Percentiles rank a stretch among this genome's conserved stretches.
phyloP scores from a whole-genome alignment of 2,888 invertebrate genomes.

The Amphipyra tragopoginis region DNA sequence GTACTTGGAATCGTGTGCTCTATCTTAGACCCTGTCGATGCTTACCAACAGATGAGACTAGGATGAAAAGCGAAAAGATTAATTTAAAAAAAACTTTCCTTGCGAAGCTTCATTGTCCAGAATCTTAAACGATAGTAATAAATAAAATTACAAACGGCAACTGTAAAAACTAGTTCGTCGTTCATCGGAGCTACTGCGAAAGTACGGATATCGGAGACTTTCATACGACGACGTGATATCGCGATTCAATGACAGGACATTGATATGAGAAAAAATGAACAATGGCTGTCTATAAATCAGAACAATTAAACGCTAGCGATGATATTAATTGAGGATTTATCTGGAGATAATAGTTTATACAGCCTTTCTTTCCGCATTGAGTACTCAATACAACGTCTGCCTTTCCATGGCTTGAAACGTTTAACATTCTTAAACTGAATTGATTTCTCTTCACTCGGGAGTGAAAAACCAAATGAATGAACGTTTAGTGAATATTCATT shows the following conservation, averaged over 20 bases:
- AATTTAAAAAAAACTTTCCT: constrained; percentile 6
- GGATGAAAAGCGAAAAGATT: too few species aligned
- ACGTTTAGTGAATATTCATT: too few species aligned
- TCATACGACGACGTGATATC: constrained; percentile 13
- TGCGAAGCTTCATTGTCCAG: constrained; percentile 16
- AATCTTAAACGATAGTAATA: constrained; percentile 24
- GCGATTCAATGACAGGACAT: constrained; percentile 25
- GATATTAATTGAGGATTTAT: neutral
- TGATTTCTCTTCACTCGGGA: too few species aligned
- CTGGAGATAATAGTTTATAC: constrained; percentile 5
- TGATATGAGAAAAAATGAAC: constrained; percentile 25
- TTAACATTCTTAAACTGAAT: too few species aligned
- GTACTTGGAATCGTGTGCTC: too few species aligned
- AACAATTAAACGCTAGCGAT: constrained; percentile 11
- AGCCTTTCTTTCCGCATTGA: neutral
- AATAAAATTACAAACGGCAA: constrained; percentile 13
- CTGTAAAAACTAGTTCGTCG: constrained; percentile 29
- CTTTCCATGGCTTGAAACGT: too few species aligned
- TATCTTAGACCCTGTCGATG: too few species aligned
- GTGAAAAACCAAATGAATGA: too few species aligned
- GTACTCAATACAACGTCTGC: too few species aligned
- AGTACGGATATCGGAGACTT: constrained; percentile 29
- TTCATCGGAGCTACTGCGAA: constrained; percentile 21
- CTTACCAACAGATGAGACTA: too few species aligned
- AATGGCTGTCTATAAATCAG: constrained; percentile 21